Evolutionary conservation across 1,140 invertebrate species (phyloP), one percentile per base, ranked within the genome.

Genomic region (Odontomachus brunneus): DNA sequence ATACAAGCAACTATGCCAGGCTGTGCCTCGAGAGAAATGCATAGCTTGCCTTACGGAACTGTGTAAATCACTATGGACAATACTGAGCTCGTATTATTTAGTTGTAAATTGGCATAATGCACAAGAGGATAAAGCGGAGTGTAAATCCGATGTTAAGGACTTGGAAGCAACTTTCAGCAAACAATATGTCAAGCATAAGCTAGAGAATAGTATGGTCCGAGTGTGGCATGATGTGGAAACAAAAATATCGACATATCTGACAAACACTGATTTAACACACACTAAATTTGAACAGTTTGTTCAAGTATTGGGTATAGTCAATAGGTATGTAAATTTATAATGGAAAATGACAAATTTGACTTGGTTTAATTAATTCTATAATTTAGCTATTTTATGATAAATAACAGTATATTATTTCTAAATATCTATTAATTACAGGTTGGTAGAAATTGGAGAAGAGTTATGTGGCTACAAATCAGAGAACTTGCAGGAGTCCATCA

Each of bases 201-300:
- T 99, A 74, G 96, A 98, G 87, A 97, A 97, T 84, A 98, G 98
- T 12, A 94, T 98, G 69, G 94, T 96, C 1, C 95, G 98, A 84
- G 96, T 99, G 66, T 99, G 98, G 98, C 97, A 98, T 85, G 99
- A 99, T 88, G 97, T 99, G 0, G 97, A 99, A 92, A 97, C 97
- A 3, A 99, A 99, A 95, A 97, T 99, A 5, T 97, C 96, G 2
- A 95, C 95, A 33, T 97, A 97, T 87, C 92, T 98, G 19, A 95
- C 97, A 19, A 96, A 96, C 57, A 96, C 96, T 3, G 96, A 98
- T 89, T 92, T 98, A n/a, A 96, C 96, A 2, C 95, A 96, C 66
- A 98, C 97, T 91, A 98, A 98, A 88, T 98, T 99, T 92, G 98
- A 99, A 89, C 98, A 99, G 85, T 99, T 99, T 91, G 97, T 99